A percentile compares a stretch with the other conserved stretches of the same genome.
phyloP scores from a whole-genome alignment of 30 jellyfish, hydroid and myxozoan species.

The Hydractinia echinata region DNA sequence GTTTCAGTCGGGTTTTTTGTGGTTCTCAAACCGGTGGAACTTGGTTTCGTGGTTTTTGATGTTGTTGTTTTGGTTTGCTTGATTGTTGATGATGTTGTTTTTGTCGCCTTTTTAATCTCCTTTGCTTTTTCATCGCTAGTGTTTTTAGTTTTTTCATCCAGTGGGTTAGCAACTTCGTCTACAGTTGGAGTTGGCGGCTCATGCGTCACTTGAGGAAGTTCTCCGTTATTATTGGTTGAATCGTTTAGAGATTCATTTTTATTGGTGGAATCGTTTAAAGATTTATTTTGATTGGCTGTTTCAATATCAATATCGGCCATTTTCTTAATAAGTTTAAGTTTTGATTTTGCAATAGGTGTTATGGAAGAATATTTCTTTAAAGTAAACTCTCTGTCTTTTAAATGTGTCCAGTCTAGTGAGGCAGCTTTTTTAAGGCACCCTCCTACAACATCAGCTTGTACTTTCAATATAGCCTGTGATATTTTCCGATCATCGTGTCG shows the following conservation, averaged over 20 bases:
- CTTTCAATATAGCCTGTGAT: conserved; percentile 39
- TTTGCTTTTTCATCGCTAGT: conserved; percentile 7
- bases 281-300: neutral
- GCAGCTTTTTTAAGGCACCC: conserved; percentile 28
- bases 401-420: conserved; percentile 39
- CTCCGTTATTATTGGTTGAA: neutral
- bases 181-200: neutral
- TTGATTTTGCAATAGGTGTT: neutral
- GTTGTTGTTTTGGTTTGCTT: neutral
- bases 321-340: neutral
- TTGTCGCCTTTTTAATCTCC: conserved; percentile 1
- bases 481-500: conserved; percentile 28
- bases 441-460: conserved; percentile 10
- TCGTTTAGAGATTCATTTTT: neutral
- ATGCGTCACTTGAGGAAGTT: neutral
- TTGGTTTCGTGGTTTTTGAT: neutral
- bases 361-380: neutral
- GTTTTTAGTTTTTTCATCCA: conserved; percentile 5
- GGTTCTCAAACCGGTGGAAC: neutral
- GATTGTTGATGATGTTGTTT: conserved; percentile 16
- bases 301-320: neutral
- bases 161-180: neutral
- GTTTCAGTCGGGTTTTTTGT: neutral
- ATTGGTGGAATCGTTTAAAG: neutral
- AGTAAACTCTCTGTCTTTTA: neutral